phyloP scores from a whole-genome alignment of 2,113 vertebrate species.

The Desmodus rotundus region DNA sequence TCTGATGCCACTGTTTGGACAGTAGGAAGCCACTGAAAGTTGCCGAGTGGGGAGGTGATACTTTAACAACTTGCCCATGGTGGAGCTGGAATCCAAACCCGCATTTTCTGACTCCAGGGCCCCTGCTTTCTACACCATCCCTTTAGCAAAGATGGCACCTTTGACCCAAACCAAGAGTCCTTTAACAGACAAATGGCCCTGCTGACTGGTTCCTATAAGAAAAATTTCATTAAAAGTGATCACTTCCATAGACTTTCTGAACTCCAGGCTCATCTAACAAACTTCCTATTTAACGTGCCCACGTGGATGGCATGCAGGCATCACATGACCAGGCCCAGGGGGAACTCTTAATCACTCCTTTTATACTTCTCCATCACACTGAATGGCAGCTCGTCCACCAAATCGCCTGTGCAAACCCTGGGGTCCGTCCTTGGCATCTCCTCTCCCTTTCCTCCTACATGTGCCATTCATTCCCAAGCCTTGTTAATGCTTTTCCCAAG shows the following conservation, averaged over 20 bases:
- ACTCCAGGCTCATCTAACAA: not conserved
- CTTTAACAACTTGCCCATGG: not conserved
- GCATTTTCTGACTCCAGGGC: not conserved
- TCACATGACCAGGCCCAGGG: not conserved
- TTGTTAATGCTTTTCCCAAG: not conserved
- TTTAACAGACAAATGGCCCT: not conserved
- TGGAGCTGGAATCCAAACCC: not conserved
- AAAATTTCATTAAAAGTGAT: not conserved
- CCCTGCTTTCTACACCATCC: not conserved
- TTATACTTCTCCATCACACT: not conserved
- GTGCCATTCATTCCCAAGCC: not conserved
- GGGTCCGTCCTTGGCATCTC: not conserved
- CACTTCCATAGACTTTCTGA: not conserved
- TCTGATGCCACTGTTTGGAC: not conserved
- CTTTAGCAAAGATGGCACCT: not conserved
- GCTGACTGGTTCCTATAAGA: not conserved
- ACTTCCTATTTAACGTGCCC: not conserved
- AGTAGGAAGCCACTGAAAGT: not conserved
- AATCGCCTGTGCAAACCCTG: not conserved
- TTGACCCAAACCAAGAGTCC: not conserved
- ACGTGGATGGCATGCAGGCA: accelerated
- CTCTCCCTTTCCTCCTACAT: not conserved
- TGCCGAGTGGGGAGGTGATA: not conserved
- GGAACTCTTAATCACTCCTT: not conserved
- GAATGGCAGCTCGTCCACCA: not conserved